Evolutionary conservation across 1,140 invertebrate species (phyloP), one percentile per base, ranked within the genome.

Genomic region (Cotesia typhae): DNA sequence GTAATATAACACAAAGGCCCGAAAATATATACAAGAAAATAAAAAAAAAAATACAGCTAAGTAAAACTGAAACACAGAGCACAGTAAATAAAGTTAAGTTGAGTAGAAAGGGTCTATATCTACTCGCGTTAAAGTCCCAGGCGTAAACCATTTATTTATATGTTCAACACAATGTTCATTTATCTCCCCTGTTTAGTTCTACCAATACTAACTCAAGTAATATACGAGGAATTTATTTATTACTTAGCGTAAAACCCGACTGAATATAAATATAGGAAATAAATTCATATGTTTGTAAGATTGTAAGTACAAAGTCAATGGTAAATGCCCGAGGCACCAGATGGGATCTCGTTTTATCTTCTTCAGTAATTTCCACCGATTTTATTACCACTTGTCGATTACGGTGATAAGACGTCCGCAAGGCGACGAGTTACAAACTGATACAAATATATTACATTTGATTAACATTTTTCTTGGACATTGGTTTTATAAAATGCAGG

Each of bases 91-190:
- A 67, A 55, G 41, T 10, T 73, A 68, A 66, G 76, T 65, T 65
- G 55, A 74, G 55, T 71, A 72, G 76, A 78, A 47, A 47, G 41
- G 41, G 41, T 47, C 41, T 47, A 47, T 47, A 47, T 47, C 41
- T 47, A 47, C 5, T 47, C 41, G 41, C 41, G 75, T 74, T 74
- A 59, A 75, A 76, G 73, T 77, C 78, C 76, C 75, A 74, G 74
- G 74, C 82, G 82, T 85, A 85, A 85, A 84, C 79, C 83, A 81
- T 85, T 85, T 84, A 85, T 85, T 85, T 85, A 85, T 84, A 84
- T 82, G 83, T 85, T 80, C 82, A 78, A 80, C 76, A 77, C 74
- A 81, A 81, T 81, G 79, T 79, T 80, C 4, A 59, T 36, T 60
- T 36, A 6, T 70, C 12, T 61, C 55, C 77, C 77, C 74, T 28